Evolutionary conservation across 2,797 vertebrate species (phyloP).

Genomic region (Toxotes lorentzi): DNA sequence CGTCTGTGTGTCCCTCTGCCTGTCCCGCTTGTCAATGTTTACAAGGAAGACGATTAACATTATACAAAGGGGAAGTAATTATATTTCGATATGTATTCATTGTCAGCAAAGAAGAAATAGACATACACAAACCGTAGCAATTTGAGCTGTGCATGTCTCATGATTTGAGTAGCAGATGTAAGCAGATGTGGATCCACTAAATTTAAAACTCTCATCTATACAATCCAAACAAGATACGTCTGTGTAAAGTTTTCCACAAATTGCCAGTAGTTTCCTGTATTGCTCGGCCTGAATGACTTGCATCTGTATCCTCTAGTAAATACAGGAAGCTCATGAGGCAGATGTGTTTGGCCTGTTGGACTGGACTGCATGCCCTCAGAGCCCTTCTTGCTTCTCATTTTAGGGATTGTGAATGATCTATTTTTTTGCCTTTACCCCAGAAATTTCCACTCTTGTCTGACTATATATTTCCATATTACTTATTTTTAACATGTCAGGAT

Average conservation of each 20-base stretch:
- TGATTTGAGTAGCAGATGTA: neutral
- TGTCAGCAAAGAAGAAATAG: slow-evolving; percentile 1
- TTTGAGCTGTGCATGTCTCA: neutral
- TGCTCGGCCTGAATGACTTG: slow-evolving; percentile 11
- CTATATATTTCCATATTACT: neutral
- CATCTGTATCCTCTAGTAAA: neutral
- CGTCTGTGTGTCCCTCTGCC: slow-evolving; percentile 9
- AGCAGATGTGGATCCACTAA: neutral
- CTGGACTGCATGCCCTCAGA: slow-evolving; percentile 33
- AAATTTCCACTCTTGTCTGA: neutral
- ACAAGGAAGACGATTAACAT: neutral
- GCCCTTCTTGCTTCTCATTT: neutral
- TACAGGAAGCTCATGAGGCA: neutral
- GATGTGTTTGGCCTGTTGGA: slow-evolving; percentile 11
- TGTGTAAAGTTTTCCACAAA: neutral
- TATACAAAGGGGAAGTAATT: neutral
- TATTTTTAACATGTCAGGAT: neutral
- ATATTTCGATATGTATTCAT: neutral
- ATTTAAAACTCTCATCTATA: too few species aligned
- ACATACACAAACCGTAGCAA: neutral
- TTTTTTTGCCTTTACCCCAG: neutral
- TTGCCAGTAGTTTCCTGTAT: neutral
- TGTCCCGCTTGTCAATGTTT: slow-evolving; percentile 34
- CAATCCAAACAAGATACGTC: neutral
- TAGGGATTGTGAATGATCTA: neutral